Percentiles rank a stretch among this genome's conserved stretches.
These are phyloP conservation scores for Athetis lepigone DNA, from an alignment of 2,888 invertebrate species.

Conservation along the genomic window DNA sequence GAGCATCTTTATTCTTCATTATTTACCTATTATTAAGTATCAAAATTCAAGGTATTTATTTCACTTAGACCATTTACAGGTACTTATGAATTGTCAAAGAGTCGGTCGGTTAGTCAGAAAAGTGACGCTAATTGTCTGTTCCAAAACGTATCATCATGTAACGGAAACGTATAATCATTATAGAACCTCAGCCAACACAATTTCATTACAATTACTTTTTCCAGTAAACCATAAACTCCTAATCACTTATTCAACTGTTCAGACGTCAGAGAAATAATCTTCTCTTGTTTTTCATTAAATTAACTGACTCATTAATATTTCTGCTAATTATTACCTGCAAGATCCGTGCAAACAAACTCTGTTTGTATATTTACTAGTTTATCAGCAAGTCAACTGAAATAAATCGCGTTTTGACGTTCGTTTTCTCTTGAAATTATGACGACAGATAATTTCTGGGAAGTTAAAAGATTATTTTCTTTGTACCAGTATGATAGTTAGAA, in stretches of 20 bases:
- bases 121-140: too few relatives aligned
- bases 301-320: conserved; percentile 48
- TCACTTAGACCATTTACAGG: too few relatives aligned
- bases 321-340: conserved; percentile 40
- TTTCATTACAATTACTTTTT: conserved; percentile 5
- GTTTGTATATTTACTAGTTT: conserved; percentile 43
- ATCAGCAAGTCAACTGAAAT: conserved; percentile 38
- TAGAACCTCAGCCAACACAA: neutral
- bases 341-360: conserved; percentile 32
- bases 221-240: conserved; percentile 18
- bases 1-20: too few relatives aligned
- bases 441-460: conserved; percentile 48
- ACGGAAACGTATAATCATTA: neutral
- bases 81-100: too few relatives aligned
- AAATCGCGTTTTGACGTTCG: conserved; percentile 41
- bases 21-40: too few relatives aligned
- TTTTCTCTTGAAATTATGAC: conserved; percentile 46
- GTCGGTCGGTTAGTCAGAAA: too few relatives aligned
- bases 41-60: too few relatives aligned
- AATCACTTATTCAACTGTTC: conserved; percentile 13
- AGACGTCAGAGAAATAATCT: conserved; percentile 36
- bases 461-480: conserved; percentile 19
- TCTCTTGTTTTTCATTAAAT: conserved; percentile 19
- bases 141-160: too few relatives aligned
- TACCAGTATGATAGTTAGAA: conserved; percentile 4